Conservation (phyloP, 2,797 vertebrate species). For the Semaprochilodus insignis region DNA sequence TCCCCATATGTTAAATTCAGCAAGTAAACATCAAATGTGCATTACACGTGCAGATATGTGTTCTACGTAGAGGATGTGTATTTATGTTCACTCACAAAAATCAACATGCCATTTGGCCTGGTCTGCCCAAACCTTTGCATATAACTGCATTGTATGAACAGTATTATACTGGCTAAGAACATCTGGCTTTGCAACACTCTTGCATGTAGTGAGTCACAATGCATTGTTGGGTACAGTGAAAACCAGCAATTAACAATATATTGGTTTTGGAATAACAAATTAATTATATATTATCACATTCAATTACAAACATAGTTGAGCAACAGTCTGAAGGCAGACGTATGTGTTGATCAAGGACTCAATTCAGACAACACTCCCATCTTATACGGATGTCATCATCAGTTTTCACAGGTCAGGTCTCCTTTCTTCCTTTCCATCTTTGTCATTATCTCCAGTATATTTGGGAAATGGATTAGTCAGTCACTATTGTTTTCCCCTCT, state of each 20-base stretch:
- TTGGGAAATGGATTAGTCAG: background rate
- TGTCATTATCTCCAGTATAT: background rate
- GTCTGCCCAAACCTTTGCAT: too few species aligned
- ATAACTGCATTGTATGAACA: too few species aligned
- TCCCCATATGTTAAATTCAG: too few species aligned
- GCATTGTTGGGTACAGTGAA: background rate
- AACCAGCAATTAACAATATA: background rate
- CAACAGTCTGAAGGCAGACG: slow-evolving; percentile 60
- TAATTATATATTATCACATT: background rate
- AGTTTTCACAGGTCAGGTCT: slow-evolving; percentile 66
- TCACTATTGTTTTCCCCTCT: slow-evolving; percentile 7
- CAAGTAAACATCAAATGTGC: too few species aligned
- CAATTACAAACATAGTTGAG: slow-evolving; percentile 62
- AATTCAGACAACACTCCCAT: slow-evolving; percentile 66
- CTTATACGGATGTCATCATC: slow-evolving; percentile 65
- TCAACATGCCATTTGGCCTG: too few species aligned
- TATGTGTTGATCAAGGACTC: slow-evolving; percentile 74
- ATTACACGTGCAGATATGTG: too few species aligned
- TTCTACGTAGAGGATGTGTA: too few species aligned
- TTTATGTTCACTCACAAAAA: too few species aligned
- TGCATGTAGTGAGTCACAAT: background rate
- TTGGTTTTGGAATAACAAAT: background rate
- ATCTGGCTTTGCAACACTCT: too few species aligned
- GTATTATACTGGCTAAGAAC: too few species aligned
- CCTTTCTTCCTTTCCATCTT: background rate